A percentile compares a stretch with the other conserved stretches of the same genome.
phyloP scores from a whole-genome alignment of 2,888 invertebrate species.

The Endotricha flammealis region DNA sequence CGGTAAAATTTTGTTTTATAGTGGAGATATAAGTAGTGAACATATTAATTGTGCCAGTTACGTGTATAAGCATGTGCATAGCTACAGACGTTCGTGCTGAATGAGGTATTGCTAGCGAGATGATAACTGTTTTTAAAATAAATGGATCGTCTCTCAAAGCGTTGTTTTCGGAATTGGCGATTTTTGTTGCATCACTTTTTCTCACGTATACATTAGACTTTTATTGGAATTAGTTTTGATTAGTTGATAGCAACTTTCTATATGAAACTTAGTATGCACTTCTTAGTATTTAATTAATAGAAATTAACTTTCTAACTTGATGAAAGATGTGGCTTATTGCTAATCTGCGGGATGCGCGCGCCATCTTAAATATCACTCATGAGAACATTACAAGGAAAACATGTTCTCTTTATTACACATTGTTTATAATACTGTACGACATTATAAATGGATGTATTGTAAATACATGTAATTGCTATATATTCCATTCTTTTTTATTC shows the following conservation, averaged over 20 bases:
- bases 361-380: background rate
- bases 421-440: constrained; percentile 5
- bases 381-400: background rate
- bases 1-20: constrained; percentile 68
- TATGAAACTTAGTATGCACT: background rate
- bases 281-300: background rate
- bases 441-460: background rate
- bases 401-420: background rate
- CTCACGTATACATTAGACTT: background rate
- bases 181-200: constrained; percentile 1
- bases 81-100: constrained; percentile 36
- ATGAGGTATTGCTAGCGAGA: constrained; percentile 35
- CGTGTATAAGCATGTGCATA: constrained; percentile 31
- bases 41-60: constrained; percentile 64
- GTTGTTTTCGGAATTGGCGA: constrained; percentile 18
- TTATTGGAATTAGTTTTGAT: background rate
- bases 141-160: constrained; percentile 30
- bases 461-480: constrained; percentile 5
- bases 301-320: background rate
- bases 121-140: constrained; percentile 43
- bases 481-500: constrained; percentile 13
- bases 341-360: background rate
- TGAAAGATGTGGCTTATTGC: background rate
- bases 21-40: constrained; percentile 57
- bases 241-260: background rate